These are phyloP conservation scores for Strix uralensis DNA, from an alignment of 2,113 vertebrate species.

Conservation along the genomic window DNA sequence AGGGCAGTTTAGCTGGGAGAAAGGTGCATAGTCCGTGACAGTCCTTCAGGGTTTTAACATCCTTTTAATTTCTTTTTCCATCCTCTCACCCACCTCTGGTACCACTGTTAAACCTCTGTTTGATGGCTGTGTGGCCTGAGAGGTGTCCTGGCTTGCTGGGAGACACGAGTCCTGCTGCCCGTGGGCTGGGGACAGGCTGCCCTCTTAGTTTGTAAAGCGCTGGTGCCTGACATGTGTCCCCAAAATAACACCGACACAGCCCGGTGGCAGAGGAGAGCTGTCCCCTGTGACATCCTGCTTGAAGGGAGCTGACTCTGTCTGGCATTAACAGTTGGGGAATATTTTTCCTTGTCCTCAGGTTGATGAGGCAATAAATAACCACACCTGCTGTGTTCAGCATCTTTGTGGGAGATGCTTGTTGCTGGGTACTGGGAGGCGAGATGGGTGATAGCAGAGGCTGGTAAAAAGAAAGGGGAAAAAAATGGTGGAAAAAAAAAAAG, in stretches of 20 bases:
- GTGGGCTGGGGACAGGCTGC: background rate
- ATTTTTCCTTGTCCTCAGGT: background rate
- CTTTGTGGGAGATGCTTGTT: background rate
- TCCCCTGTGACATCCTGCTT: accelerated
- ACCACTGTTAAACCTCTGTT: accelerated
- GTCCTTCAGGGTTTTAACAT: background rate
- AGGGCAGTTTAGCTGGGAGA: background rate
- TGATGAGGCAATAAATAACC: background rate
- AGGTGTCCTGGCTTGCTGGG: background rate
- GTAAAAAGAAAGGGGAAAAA: background rate
- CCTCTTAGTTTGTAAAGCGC: background rate
- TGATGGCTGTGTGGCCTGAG: background rate
- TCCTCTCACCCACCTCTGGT: background rate
- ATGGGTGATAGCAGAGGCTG: background rate
- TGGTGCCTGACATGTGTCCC: accelerated
- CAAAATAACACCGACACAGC: background rate
- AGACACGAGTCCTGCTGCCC: background rate
- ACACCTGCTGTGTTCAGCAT: background rate
- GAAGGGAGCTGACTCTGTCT: background rate
- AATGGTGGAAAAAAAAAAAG: background rate
- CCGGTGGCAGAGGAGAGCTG: background rate
- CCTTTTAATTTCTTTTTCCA: background rate
- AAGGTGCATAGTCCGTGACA: background rate
- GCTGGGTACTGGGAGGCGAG: background rate
- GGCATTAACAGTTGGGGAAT: background rate